Evolutionary conservation across 2,888 invertebrate genomes (phyloP), one percentile per base, ranked within the genome.

Genomic region (Aleiodes testaceus): DNA sequence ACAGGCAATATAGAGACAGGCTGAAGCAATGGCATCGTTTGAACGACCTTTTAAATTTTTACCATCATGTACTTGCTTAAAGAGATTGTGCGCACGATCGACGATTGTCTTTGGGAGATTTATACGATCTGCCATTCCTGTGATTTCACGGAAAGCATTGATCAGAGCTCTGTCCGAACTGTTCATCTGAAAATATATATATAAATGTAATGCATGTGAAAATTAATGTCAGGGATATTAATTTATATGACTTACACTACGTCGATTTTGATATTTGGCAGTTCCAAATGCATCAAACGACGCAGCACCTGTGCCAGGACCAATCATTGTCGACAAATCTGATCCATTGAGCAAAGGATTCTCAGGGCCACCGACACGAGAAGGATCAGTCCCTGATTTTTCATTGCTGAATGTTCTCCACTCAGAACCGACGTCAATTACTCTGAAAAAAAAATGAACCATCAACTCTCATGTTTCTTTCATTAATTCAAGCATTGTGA

Each of bases 331-430:
- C 0, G 98, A 97, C 26, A 99, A 90, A 87, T 99, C 99, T 52
- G 97, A 95, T 0, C 99, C 98, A 81, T 95, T 96, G 0, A 99
- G 90, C 2, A 99, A 89, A 0, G 97, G 97, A 89, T 99, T 99
- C 89, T 99, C 99, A 0, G 99, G 97, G 0, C 98, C 98, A 90
- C 99, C 99, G 76, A 99, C 99, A 94, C 99, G 98, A 88, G 98
- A 98, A 3, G 99, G 98, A 88, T 99, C 99, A 0, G 96, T 96
- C 7, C 97, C 95, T 67, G 94, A 93, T 84, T 98, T 98, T 86
- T 99, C 99, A 87, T 99, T 99, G 84, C 97, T 98, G 88, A 99
- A 99, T 72, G 99, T 99, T 87, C 99, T 92, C 99, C 99, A 99
- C 88, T 99, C 99, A 3, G 99, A 98, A 44, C 99, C 98, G n/a